phyloP scores from a whole-genome alignment of 2,113 vertebrate species.

The Nycticryphes semicollaris region DNA sequence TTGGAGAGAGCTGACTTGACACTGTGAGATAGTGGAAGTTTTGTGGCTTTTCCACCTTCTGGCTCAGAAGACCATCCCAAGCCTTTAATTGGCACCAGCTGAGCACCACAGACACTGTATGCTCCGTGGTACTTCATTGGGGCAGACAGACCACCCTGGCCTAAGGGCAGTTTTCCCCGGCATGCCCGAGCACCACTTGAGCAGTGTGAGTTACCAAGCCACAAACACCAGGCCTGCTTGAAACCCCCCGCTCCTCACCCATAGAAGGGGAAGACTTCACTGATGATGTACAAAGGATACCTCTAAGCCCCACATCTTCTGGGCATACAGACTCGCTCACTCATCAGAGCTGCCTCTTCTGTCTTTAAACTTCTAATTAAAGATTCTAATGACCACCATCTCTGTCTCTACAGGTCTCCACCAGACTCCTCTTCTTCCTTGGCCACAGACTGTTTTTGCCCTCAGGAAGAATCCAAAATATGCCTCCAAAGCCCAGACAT shows the following conservation, averaged over 20 bases:
- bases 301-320: neutral
- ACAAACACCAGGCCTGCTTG: neutral
- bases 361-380: neutral
- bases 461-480: neutral
- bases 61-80: neutral
- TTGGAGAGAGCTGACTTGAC: neutral
- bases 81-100: neutral
- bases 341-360: neutral
- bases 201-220: neutral
- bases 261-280: neutral
- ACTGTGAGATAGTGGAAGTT: neutral
- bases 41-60: neutral
- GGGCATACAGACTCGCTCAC: neutral
- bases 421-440: neutral
- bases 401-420: neutral
- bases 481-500: neutral
- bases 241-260: neutral
- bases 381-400: neutral
- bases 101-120: neutral
- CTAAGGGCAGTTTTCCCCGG: neutral
- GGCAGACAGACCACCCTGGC: neutral
- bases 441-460: neutral
- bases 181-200: neutral
- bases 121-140: neutral
- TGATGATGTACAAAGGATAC: rapidly evolving